These are phyloP conservation scores for Labeo rohita DNA, from an alignment of 2,113 vertebrate genomes.

Conservation along the genomic window DNA sequence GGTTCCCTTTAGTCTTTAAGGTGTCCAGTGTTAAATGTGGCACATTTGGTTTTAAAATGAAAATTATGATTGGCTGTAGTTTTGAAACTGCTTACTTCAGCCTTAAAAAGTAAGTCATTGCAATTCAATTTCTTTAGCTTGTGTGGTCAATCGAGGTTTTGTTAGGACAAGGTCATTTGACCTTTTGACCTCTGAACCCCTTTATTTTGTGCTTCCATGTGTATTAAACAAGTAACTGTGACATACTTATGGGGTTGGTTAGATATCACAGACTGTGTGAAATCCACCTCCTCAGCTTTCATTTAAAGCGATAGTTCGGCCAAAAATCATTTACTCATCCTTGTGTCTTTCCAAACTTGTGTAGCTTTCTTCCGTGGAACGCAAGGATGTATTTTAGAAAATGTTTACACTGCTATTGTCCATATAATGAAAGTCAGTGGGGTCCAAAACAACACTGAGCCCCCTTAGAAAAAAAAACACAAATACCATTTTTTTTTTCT, in stretches of 20 bases:
- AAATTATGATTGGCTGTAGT: background rate
- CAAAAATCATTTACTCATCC: background rate
- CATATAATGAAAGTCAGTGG: background rate
- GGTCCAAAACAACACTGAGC: background rate
- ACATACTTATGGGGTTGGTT: slow-evolving; percentile 3
- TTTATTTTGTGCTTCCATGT: slow-evolving; percentile 12
- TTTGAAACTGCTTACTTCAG: background rate
- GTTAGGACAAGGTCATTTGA: background rate
- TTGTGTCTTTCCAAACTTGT: background rate
- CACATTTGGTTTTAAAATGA: background rate
- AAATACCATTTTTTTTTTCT: background rate
- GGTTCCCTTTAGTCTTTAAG: background rate
- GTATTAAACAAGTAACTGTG: slow-evolving; percentile 29
- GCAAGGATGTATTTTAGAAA: background rate
- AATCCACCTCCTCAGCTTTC: slow-evolving; percentile 14
- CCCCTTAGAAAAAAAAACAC: background rate
- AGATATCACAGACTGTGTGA: background rate
- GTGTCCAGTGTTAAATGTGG: slow-evolving; percentile 4
- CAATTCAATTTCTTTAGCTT: background rate
- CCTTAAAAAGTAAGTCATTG: background rate
- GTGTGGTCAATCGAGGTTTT: background rate
- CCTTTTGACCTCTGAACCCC: background rate
- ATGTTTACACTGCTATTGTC: background rate
- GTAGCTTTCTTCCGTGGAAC: background rate
- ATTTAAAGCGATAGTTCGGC: background rate